Conservation (phyloP, 2,113 vertebrate species). For the Apodemus sylvaticus region DNA sequence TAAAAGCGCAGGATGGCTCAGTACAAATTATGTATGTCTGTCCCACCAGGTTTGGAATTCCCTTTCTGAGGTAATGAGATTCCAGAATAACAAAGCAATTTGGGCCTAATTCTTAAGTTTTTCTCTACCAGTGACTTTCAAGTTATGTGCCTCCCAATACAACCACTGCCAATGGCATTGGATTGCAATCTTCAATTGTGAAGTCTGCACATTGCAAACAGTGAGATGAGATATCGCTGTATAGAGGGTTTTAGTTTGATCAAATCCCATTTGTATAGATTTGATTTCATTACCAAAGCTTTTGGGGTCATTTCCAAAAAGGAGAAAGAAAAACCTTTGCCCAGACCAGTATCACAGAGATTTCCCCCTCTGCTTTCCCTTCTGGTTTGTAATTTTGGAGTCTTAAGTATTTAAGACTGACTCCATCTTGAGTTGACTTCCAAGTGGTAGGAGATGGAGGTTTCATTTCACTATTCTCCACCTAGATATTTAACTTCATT, state of each 20-base stretch:
- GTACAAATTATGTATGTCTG: background rate
- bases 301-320: background rate
- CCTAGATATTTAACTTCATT: background rate
- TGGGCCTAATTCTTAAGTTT: background rate
- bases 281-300: background rate
- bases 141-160: slow-evolving; percentile 2
- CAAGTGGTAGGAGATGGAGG: background rate
- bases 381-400: background rate
- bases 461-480: background rate
- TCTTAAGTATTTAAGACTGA: background rate
- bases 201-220: background rate
- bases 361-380: background rate
- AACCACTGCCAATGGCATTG: background rate
- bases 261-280: background rate
- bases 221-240: background rate
- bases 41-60: background rate
- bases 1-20: background rate
- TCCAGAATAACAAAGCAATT: background rate
- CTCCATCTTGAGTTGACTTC: background rate
- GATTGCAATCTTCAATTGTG: background rate
- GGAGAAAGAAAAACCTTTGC: background rate
- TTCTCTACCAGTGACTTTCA: background rate
- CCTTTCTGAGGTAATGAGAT: slow-evolving; percentile 20
- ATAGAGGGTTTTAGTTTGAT: background rate
- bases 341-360: background rate